A percentile compares a stretch with the other conserved stretches of the same genome.
Evolutionary conservation across 92 coral and sea anemone species (phyloP).

Genomic region (Porites cylindrica): DNA sequence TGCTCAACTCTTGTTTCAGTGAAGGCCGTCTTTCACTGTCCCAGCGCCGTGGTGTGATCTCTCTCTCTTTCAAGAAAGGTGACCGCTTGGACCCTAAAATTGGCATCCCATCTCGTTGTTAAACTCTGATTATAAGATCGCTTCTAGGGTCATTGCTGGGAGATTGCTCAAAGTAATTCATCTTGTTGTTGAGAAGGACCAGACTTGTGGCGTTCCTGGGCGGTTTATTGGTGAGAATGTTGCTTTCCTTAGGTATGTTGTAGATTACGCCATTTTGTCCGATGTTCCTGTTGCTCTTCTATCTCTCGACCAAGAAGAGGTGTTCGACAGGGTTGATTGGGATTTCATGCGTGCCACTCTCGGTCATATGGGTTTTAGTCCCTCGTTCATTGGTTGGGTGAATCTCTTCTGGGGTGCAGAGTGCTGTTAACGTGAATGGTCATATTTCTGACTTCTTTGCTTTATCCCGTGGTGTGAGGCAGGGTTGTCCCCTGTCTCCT

Average conservation of each 20-base stretch:
- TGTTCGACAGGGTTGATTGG: conserved; percentile 58
- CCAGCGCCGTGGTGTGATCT: not conserved
- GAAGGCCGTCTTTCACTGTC: not conserved
- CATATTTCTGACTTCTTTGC: not conserved
- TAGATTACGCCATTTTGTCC: not conserved
- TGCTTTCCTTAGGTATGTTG: conserved; percentile 21
- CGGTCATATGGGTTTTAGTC: conserved; percentile 6
- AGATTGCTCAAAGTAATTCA: conserved; percentile 51
- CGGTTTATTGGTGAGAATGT: conserved; percentile 60
- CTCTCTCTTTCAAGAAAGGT: not conserved
- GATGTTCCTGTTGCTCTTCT: conserved; percentile 36
- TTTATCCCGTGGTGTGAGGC: conserved; percentile 54
- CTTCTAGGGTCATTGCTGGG: conserved; percentile 51
- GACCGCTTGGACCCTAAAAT: not conserved
- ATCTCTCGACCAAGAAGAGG: conserved; percentile 69
- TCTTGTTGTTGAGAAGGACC: conserved; percentile 60
- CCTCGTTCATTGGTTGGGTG: conserved; percentile 7
- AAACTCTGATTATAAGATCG: conserved; percentile 53
- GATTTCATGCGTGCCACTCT: not conserved
- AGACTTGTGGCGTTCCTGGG: conserved; percentile 60
- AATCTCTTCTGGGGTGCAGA: not conserved
- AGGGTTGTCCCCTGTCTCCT: conserved; percentile 75
- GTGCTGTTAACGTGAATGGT: conserved; percentile 18
- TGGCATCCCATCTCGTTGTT: conserved; percentile 66
- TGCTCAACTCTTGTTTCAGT: not conserved